Percentiles rank a stretch among this genome's conserved stretches.
These are phyloP conservation scores for Hormiphora californensis DNA, from an alignment of 37 sponge, comb jelly and placozoan species.

Conservation along the genomic window DNA sequence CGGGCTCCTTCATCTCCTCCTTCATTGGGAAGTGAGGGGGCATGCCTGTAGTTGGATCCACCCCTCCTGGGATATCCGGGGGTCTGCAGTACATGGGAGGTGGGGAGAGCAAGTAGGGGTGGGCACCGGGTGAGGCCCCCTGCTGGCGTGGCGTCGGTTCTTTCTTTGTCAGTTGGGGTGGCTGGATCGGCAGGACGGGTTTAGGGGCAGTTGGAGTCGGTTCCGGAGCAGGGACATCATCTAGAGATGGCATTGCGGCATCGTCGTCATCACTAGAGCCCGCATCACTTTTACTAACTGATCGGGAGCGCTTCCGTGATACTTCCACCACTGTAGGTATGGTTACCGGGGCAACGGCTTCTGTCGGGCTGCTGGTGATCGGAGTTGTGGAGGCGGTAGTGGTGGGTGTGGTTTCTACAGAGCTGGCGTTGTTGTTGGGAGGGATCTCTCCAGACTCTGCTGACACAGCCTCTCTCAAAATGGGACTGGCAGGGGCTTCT, in stretches of 20 bases:
- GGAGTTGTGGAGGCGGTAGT: background rate
- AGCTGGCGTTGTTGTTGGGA: background rate
- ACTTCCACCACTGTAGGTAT: background rate
- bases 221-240: constrained; percentile 12
- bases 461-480: background rate
- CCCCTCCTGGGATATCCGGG: background rate
- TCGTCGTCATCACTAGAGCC: constrained; percentile 10
- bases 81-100: constrained; percentile 45
- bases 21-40: background rate
- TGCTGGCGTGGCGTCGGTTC: constrained; percentile 43
- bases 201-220: background rate
- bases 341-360: background rate
- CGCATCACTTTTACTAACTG: background rate
- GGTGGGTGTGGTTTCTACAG: background rate
- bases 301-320: background rate
- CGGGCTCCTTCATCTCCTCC: no score
- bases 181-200: background rate
- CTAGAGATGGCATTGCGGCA: constrained; percentile 39
- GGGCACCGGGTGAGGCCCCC: background rate
- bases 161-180: constrained; percentile 19
- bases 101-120: background rate
- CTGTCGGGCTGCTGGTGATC: background rate
- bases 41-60: background rate
- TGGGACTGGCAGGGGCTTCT: background rate
- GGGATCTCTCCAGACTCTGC: background rate